A percentile compares a stretch with the other conserved stretches of the same genome.
Conservation (phyloP, 2,113 vertebrate species). For the Puntigrus tetrazona region DNA sequence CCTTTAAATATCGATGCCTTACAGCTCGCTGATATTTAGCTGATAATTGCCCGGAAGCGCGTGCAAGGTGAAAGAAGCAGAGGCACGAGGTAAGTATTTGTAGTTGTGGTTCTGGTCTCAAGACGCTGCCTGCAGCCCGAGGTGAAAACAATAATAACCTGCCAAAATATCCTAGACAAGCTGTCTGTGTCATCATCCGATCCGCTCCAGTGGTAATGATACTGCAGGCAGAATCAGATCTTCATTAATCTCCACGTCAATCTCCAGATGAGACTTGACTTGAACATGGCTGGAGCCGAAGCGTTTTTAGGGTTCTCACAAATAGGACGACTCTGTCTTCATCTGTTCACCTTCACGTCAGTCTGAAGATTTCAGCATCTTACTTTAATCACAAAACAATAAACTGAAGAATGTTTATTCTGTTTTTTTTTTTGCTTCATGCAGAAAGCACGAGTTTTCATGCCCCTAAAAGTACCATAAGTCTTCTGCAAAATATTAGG, state of each 20-base stretch:
- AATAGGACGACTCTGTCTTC: background rate
- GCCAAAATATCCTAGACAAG: slow-evolving; percentile 9
- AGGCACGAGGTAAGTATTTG: background rate
- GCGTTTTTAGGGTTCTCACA: background rate
- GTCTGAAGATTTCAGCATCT: background rate
- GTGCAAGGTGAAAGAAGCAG: background rate
- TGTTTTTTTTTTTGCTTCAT: background rate
- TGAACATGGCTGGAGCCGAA: background rate
- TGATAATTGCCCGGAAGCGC: background rate
- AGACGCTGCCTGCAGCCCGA: background rate
- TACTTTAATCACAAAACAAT: background rate
- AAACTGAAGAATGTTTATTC: background rate
- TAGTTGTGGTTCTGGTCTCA: background rate
- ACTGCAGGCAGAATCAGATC: slow-evolving; percentile 20
- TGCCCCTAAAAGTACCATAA: background rate
- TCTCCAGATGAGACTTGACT: slow-evolving; percentile 17
- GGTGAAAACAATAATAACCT: slow-evolving; percentile 29
- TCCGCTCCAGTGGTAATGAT: slow-evolving; percentile 2
- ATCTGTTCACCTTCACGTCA: background rate
- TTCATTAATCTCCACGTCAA: slow-evolving; percentile 21
- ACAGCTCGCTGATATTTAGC: background rate
- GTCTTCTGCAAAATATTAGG: background rate
- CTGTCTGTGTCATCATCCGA: background rate
- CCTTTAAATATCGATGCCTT: background rate
- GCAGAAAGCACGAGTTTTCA: background rate